A percentile compares a stretch with the other conserved stretches of the same genome.
Evolutionary conservation across 1,140 invertebrate genomes (phyloP).

Genomic region (Teleogryllus occipitalis): DNA sequence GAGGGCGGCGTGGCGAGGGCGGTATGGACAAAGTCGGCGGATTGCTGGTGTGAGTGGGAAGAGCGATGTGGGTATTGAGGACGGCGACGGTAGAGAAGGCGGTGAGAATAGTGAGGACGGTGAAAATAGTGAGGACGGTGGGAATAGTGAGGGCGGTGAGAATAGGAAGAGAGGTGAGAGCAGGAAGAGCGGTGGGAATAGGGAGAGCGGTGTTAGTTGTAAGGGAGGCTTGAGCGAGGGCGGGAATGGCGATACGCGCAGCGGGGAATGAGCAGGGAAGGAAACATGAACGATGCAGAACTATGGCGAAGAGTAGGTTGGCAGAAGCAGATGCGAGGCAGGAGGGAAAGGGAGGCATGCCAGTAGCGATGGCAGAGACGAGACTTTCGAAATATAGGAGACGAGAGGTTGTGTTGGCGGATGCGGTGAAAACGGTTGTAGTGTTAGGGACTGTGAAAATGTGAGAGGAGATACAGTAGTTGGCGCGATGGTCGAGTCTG

Average conservation of each 20-base stretch:
- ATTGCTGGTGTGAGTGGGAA: neutral
- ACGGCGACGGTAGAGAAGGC: neutral
- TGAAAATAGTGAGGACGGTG: constrained; percentile 4
- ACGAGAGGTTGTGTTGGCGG: no score
- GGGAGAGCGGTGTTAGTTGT: neutral
- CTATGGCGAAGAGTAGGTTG: no score
- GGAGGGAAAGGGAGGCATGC: no score
- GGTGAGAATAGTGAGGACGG: neutral
- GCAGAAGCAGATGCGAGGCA: no score
- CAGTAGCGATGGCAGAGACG: no score
- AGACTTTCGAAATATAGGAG: no score
- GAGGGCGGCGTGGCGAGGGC: neutral
- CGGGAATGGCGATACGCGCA: neutral
- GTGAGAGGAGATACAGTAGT: no score
- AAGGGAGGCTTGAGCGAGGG: neutral
- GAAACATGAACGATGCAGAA: no score
- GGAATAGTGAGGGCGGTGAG: neutral
- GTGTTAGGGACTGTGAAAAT: no score
- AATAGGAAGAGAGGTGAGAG: neutral
- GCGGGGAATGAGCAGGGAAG: neutral
- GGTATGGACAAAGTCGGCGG: neutral
- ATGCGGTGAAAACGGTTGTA: no score
- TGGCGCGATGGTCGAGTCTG: no score
- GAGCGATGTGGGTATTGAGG: neutral
- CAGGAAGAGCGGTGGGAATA: neutral